Conservation (phyloP, 1,140 invertebrate genomes). For the Lasioglossum albipes region DNA sequence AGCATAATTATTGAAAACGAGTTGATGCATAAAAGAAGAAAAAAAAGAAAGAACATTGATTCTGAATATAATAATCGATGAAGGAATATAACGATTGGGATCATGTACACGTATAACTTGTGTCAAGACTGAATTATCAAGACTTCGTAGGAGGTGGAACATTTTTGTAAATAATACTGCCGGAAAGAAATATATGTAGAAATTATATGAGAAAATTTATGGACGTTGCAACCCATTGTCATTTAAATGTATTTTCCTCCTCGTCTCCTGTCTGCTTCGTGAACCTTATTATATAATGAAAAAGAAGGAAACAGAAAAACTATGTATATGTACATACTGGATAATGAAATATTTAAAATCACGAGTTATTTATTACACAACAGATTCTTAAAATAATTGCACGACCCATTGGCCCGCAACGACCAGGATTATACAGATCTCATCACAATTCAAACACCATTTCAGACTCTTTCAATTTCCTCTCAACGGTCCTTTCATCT, state of each 20-base stretch:
- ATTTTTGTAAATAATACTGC: slow-evolving; percentile 78
- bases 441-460: slow-evolving; percentile 24
- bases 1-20: slow-evolving; percentile 32
- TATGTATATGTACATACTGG: background rate
- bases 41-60: slow-evolving; percentile 49
- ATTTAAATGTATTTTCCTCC: slow-evolving; percentile 36
- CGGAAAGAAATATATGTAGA: slow-evolving; percentile 74
- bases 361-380: slow-evolving; percentile 53
- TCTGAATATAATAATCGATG: slow-evolving; percentile 60
- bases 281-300: background rate
- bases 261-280: slow-evolving; percentile 14
- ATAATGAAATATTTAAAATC: slow-evolving; percentile 35
- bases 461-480: background rate
- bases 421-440: slow-evolving; percentile 30
- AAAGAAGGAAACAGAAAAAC: background rate
- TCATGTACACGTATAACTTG: slow-evolving; percentile 73
- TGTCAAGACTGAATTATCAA: slow-evolving; percentile 78
- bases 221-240: slow-evolving; percentile 40
- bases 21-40: slow-evolving; percentile 18
- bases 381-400: slow-evolving; percentile 41
- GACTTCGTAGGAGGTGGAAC: slow-evolving; percentile 74
- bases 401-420: slow-evolving; percentile 15
- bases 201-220: slow-evolving; percentile 64
- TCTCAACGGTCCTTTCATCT: background rate
- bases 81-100: slow-evolving; percentile 58